Percentiles rank a stretch among this genome's conserved stretches.
phyloP scores from a whole-genome alignment of 2,888 invertebrate species.

The Helicoverpa assulta region DNA sequence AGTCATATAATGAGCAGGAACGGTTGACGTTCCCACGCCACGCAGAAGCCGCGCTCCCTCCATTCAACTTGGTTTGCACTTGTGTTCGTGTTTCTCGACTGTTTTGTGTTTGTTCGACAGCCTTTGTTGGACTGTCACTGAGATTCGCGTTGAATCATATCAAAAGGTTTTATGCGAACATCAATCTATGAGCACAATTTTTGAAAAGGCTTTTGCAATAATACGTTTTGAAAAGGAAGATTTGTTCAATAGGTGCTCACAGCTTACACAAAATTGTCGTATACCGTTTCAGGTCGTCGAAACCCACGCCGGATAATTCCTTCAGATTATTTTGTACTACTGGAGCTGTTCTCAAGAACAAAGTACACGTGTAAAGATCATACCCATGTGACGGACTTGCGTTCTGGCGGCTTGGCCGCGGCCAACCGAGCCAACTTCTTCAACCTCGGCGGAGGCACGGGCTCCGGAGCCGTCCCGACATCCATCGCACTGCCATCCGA shows the following conservation, averaged over 20 bases:
- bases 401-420: slow-evolving; percentile 76
- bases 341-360: not conserved
- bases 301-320: not conserved
- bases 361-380: slow-evolving; percentile 13
- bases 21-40: slow-evolving; percentile 82
- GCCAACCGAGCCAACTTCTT: slow-evolving; percentile 85
- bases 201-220: slow-evolving; percentile 26
- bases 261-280: not conserved
- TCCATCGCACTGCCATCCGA: slow-evolving; percentile 73
- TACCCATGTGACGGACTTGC: slow-evolving; percentile 86
- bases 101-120: slow-evolving; percentile 73
- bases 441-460: slow-evolving; percentile 85
- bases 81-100: slow-evolving; percentile 70
- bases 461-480: slow-evolving; percentile 66
- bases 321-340: not conserved
- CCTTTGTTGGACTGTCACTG: slow-evolving; percentile 78
- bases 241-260: slow-evolving; percentile 23
- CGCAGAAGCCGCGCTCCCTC: slow-evolving; percentile 57
- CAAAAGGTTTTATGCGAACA: slow-evolving; percentile 70
- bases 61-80: slow-evolving; percentile 65
- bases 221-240: slow-evolving; percentile 12
- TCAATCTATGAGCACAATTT: slow-evolving; percentile 63
- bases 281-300: not conserved
- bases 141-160: slow-evolving; percentile 68
- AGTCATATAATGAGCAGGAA: slow-evolving; percentile 71